Base-by-base conservation (phyloP, 2,888 invertebrate genomes). In the Lasioglossum lativentre region DNA sequence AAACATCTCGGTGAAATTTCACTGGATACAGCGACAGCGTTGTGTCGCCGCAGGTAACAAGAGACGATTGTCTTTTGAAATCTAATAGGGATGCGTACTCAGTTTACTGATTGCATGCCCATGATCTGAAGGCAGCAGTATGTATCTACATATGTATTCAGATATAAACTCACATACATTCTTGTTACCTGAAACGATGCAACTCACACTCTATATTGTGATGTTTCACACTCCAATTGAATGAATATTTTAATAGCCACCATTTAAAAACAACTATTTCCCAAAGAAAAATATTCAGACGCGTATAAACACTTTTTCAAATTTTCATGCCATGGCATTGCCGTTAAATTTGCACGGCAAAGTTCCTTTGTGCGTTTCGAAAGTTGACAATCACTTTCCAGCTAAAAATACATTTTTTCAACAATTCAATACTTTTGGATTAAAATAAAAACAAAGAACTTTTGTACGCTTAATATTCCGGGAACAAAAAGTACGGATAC, bases 51-150 rank as follows among this genome's bases (percentile, higher is more conserved):
- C 34, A 8, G 19, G 66, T 66, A 66, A 66, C 34, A 34, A 66
- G 66, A 66, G 30, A 66, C 34, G 66, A 66, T 66, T 66, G 34
- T 34, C 66, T 66, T 66, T 66, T 66, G 34, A 19, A 34, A 34
- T 66, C 23, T 23, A 66, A 66, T 66, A 66, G 66, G 66, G 34
- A 23, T 19, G 66, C 34, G 66, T 34, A 8, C 66, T 66, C 66
- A 10, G 66, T 66, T 66, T 66, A 66, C 66, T 8, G 66, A 34
- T 66, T 34, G 66, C 30, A 8, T 30, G 34, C 6, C 34, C 30
- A 34, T 66, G 66, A 66, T 34, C 23, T 19, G 34, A 34, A 19
- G 34, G 19, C 66, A 19, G 19, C 19, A 19, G 23, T 3, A 19
- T 16, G 47, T 23, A 45, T 16, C 45, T 45, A 52, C 23, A 52